Evolutionary conservation across 2,888 invertebrate species (phyloP).

Genomic region (Xiphydria camelus): DNA sequence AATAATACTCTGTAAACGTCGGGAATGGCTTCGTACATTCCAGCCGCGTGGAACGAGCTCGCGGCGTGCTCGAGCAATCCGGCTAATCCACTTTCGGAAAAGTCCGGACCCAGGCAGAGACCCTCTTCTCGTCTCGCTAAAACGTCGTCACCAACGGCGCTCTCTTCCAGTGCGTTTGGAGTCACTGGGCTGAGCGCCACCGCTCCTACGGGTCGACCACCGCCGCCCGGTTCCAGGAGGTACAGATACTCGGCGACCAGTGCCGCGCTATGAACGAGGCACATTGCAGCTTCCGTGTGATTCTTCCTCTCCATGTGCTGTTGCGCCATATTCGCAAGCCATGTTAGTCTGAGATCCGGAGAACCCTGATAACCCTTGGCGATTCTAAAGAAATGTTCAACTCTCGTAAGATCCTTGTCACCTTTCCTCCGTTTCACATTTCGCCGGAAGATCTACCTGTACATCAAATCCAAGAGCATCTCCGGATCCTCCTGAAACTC

Average conservation of each 20-base stretch:
- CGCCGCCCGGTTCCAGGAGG: conserved; percentile 72
- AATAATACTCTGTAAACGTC: conserved; percentile 91
- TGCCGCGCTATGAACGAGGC: conserved; percentile 91
- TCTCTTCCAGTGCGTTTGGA: conserved; percentile 91
- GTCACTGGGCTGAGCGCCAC: conserved; percentile 77
- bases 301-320: conserved; percentile 93
- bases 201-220: conserved; percentile 73
- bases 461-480: conserved; percentile 97
- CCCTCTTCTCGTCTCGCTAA: conserved; percentile 76
- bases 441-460: conserved; percentile 61
- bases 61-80: conserved; percentile 90
- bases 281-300: conserved; percentile 96
- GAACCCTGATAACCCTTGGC: conserved; percentile 94
- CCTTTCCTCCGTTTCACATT: no score
- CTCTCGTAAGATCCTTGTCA: background rate
- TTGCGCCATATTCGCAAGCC: conserved; percentile 98
- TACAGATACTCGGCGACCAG: conserved; percentile 90
- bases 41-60: conserved; percentile 84
- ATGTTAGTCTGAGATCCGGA: conserved; percentile 91
- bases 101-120: conserved; percentile 81
- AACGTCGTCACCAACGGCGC: conserved; percentile 88
- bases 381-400: conserved; percentile 63
- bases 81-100: conserved; percentile 81
- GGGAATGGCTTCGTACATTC: conserved; percentile 95
- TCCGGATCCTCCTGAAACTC: conserved; percentile 98